phyloP scores from a whole-genome alignment of 2,113 vertebrate genomes.

The Procapra przewalskii region DNA sequence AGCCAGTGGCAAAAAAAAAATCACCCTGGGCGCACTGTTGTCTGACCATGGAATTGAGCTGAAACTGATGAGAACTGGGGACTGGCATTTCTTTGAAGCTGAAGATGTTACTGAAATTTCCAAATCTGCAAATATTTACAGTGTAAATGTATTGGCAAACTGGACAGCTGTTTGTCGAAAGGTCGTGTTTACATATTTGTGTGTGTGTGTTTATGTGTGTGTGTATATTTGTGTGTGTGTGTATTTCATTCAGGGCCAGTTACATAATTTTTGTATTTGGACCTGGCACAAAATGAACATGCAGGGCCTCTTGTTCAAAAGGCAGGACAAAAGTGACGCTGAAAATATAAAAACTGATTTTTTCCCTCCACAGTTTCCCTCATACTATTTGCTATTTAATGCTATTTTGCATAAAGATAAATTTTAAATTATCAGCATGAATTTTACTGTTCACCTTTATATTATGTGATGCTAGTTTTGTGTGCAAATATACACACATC shows the following conservation, averaged over 20 bases:
- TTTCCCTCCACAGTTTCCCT: background rate
- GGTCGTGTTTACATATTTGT: background rate
- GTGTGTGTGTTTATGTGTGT: background rate
- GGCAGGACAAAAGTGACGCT: background rate
- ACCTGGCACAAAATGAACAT: background rate
- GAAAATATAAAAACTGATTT: background rate
- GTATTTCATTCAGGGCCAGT: background rate
- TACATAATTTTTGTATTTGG: background rate
- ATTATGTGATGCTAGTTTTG: background rate
- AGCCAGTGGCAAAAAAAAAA: background rate
- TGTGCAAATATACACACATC: background rate
- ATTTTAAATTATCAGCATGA: background rate
- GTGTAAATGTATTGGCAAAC: background rate
- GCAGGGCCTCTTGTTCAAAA: background rate
- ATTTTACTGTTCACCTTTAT: background rate
- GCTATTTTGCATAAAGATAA: background rate
- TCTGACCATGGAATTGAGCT: background rate
- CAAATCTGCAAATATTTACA: background rate
- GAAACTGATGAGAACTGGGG: background rate
- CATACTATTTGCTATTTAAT: background rate
- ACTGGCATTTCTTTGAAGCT: background rate
- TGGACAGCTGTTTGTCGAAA: background rate
- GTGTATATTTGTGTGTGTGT: background rate
- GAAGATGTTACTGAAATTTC: background rate
- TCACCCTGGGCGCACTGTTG: background rate